Evolutionary conservation across 2,797 vertebrate genomes (phyloP).

Genomic region (Hoplostethus mediterraneus): DNA sequence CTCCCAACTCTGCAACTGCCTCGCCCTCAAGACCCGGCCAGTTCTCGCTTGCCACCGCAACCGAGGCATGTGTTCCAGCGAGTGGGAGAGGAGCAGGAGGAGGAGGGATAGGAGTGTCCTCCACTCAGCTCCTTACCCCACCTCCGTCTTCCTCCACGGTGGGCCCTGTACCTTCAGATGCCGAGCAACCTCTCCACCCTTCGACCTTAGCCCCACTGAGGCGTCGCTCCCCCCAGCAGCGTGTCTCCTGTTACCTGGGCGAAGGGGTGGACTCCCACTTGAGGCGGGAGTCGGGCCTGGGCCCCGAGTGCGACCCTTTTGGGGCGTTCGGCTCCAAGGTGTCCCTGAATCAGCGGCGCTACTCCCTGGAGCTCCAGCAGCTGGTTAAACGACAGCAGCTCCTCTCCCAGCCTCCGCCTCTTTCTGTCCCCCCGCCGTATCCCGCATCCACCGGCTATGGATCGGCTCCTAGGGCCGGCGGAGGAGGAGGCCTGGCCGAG

Average conservation of each 20-base stretch:
- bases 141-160: conserved; percentile 56
- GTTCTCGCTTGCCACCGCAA: conserved; percentile 74
- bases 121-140: conserved; percentile 70
- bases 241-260: conserved; percentile 80
- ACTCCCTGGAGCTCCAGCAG: conserved; percentile 87
- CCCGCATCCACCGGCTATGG: conserved; percentile 63
- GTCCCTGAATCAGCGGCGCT: conserved; percentile 81
- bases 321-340: conserved; percentile 73
- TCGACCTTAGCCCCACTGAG: conserved; percentile 80
- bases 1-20: conserved; percentile 65
- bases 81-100: conserved; percentile 65
- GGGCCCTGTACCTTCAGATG: conserved; percentile 73
- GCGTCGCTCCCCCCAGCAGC: conserved; percentile 82
- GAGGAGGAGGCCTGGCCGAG: conserved; percentile 69
- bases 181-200: conserved; percentile 75
- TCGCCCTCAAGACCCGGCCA: conserved; percentile 77
- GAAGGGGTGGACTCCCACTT: conserved; percentile 78
- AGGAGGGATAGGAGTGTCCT: conserved; percentile 62
- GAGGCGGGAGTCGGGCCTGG: conserved; percentile 75
- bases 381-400: conserved; percentile 84
- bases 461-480: conserved; percentile 55
- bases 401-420: conserved; percentile 81
- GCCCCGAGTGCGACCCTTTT: conserved; percentile 72
- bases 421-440: conserved; percentile 74
- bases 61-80: conserved; percentile 70